Conservation (phyloP, 2,888 invertebrate genomes). For the Agrilus biguttatus region DNA sequence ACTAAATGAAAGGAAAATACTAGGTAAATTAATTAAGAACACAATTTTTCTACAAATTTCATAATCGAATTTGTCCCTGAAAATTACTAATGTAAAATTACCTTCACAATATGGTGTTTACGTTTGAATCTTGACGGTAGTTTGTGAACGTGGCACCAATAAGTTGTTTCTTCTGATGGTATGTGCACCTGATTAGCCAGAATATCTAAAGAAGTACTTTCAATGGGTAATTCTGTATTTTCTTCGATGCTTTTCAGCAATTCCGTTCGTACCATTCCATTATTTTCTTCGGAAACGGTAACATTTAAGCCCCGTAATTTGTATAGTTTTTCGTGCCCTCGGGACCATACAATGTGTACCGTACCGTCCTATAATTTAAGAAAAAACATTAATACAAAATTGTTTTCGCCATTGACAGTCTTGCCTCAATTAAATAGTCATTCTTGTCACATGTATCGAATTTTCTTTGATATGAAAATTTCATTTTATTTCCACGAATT, state of each 20-base stretch:
- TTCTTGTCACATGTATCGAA: constrained; percentile 74
- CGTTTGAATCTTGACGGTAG: constrained; percentile 54
- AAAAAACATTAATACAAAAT: constrained; percentile 1
- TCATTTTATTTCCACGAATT: constrained; percentile 38
- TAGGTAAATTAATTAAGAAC: no score
- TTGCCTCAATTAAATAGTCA: constrained; percentile 64
- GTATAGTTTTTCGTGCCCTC: constrained; percentile 59
- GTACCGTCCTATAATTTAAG: constrained; percentile 59
- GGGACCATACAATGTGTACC: constrained; percentile 75
- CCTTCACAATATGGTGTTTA: constrained; percentile 70
- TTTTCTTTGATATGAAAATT: constrained; percentile 59
- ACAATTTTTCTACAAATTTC: no score
- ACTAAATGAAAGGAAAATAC: constrained; percentile 37
- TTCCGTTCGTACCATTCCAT: constrained; percentile 68
- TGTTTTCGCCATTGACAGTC: not conserved
- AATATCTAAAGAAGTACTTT: constrained; percentile 45
- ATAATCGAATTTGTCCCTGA: not conserved
- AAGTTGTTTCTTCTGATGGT: constrained; percentile 81
- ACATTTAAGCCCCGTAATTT: constrained; percentile 51
- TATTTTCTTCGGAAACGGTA: constrained; percentile 34
- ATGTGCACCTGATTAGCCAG: constrained; percentile 52
- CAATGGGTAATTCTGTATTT: constrained; percentile 27
- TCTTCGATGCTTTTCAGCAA: constrained; percentile 39
- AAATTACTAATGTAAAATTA: constrained; percentile 14
- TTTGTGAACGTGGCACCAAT: constrained; percentile 86